Evolutionary conservation across 2,113 vertebrate species (phyloP).

Genomic region (Mustela nigripes): DNA sequence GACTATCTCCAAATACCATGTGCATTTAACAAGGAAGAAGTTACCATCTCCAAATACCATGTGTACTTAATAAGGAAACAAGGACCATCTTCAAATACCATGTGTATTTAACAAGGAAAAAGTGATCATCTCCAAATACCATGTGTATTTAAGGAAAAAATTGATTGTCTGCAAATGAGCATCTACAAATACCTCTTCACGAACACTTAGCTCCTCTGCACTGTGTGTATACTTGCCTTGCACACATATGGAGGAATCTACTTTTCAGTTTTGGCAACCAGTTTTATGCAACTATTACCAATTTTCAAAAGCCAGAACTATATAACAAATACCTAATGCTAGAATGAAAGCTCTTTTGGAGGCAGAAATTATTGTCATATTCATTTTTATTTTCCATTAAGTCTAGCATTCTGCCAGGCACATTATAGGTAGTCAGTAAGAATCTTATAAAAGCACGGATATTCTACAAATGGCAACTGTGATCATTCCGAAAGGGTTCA

Average conservation of each 20-base stretch:
- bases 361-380: neutral
- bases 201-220: neutral
- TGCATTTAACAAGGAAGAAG: neutral
- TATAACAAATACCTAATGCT: neutral
- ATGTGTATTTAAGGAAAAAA: neutral
- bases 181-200: neutral
- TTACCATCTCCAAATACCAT: neutral
- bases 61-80: neutral
- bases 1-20: neutral
- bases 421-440: neutral
- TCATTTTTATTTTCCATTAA: neutral
- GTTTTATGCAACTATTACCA: neutral
- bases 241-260: neutral
- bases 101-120: neutral
- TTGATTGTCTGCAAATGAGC: neutral
- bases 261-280: neutral
- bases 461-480: neutral
- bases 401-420: neutral
- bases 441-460: neutral
- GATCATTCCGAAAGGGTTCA: neutral
- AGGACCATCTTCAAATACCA: neutral
- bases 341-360: neutral
- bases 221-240: neutral
- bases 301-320: conserved; percentile 20
- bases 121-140: neutral